Evolutionary conservation across 2,113 vertebrate genomes (phyloP).

Genomic region (Pimephales promelas): DNA sequence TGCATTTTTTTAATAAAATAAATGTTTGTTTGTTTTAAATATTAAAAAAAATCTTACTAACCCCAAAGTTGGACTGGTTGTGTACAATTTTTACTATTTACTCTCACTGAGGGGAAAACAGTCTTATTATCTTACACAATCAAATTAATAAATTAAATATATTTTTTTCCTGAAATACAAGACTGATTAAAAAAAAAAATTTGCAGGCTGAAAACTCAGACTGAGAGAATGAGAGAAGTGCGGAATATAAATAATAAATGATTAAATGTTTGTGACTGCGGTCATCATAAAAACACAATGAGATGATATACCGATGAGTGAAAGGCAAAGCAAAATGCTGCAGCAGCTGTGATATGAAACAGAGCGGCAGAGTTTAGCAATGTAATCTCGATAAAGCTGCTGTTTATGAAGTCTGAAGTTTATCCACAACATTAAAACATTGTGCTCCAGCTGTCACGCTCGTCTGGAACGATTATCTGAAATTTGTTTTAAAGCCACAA

Average conservation of each 20-base stretch:
- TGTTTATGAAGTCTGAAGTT: neutral
- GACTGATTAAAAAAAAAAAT: neutral
- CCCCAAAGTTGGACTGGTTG: too few relatives aligned
- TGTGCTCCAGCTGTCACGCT: neutral
- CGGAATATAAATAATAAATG: neutral
- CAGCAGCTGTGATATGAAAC: conserved; percentile 16
- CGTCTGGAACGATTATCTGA: neutral
- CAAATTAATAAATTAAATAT: neutral
- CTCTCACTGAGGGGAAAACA: neutral
- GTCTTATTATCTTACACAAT: neutral
- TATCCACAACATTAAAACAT: conserved; percentile 6
- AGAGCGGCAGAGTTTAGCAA: neutral
- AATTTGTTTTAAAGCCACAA: neutral
- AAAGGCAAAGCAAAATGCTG: conserved; percentile 13
- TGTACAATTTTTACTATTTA: neutral
- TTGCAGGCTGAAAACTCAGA: neutral
- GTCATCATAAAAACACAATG: conserved; percentile 11
- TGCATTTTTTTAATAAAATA: too few relatives aligned
- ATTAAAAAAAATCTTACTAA: too few relatives aligned
- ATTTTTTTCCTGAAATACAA: neutral
- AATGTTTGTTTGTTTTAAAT: too few relatives aligned
- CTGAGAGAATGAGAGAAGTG: neutral
- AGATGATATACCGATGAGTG: neutral
- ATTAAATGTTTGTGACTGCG: neutral
- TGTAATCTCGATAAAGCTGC: neutral